phyloP scores from a whole-genome alignment of 2,888 invertebrate genomes.

The Drosophila pullipes region DNA sequence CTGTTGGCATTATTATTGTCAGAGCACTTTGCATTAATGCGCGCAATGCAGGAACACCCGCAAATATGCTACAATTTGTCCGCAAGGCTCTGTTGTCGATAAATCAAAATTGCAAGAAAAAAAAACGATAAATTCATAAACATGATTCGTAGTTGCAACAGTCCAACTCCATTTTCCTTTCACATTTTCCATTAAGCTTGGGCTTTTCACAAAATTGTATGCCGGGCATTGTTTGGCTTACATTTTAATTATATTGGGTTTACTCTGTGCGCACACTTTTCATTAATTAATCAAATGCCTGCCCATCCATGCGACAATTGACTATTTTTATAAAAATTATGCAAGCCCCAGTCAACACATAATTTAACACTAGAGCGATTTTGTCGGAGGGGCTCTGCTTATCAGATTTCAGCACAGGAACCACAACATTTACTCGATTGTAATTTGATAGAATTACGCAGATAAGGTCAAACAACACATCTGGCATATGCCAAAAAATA shows the following conservation, averaged over 20 bases:
- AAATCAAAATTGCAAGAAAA: not conserved
- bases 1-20: constrained; percentile 20
- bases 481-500: constrained; percentile 48
- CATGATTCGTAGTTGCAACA: not conserved
- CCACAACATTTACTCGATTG: constrained; percentile 42
- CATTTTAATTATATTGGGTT: constrained; percentile 4
- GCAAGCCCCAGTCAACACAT: constrained; percentile 39
- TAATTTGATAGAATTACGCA: constrained; percentile 69
- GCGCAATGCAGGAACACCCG: constrained; percentile 33
- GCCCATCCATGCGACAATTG: constrained; percentile 64
- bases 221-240: not conserved
- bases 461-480: constrained; percentile 55
- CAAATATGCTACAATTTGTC: constrained; percentile 49
- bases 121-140: not conserved
- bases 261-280: constrained; percentile 17
- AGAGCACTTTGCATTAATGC: constrained; percentile 31
- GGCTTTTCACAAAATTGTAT: not conserved
- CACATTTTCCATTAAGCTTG: not conserved
- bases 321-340: constrained; percentile 51
- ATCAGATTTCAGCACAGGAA: constrained; percentile 63
- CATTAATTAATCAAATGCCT: constrained; percentile 69
- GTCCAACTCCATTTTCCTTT: not conserved
- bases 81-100: constrained; percentile 17
- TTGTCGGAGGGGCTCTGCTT: constrained; percentile 60
- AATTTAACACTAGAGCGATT: constrained; percentile 79